These are phyloP conservation scores for Watersipora subatra DNA, from an alignment of 1,140 invertebrate genomes.

Conservation along the genomic window DNA sequence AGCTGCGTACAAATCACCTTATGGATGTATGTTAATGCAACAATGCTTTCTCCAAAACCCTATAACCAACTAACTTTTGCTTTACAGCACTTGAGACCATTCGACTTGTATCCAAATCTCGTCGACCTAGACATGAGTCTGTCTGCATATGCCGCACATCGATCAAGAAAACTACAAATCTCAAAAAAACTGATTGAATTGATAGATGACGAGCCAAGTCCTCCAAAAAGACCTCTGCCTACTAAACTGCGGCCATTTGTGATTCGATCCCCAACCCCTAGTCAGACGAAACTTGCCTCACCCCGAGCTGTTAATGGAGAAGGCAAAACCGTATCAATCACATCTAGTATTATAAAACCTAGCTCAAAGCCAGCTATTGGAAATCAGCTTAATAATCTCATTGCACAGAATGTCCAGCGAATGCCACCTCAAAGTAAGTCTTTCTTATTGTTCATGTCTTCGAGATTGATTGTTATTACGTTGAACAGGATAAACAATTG, in stretches of 20 bases:
- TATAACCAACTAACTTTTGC: constrained; percentile 11
- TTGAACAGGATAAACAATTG: no score
- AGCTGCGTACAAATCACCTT: no score
- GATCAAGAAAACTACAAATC: constrained; percentile 58
- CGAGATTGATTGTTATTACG: no score
- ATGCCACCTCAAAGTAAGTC: no score
- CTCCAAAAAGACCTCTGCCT: constrained; percentile 43
- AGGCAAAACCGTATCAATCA: not conserved
- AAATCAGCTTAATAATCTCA: not conserved
- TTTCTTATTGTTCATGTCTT: no score
- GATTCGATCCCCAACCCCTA: not conserved
- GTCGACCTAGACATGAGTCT: constrained; percentile 55
- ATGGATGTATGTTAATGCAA: no score
- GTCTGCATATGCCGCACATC: constrained; percentile 69
- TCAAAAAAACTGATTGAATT: constrained; percentile 61
- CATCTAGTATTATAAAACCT: not conserved
- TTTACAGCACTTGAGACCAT: constrained; percentile 55
- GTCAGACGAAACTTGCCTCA: not conserved
- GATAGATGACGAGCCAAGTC: constrained; percentile 49
- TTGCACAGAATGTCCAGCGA: no score
- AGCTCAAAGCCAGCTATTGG: not conserved
- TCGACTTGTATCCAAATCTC: constrained; percentile 56
- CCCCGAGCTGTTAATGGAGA: not conserved
- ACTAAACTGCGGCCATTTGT: constrained; percentile 24
- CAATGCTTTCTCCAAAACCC: no score